Conservation (phyloP, 2,113 vertebrate species). For the Trochalopteron elliotii region DNA sequence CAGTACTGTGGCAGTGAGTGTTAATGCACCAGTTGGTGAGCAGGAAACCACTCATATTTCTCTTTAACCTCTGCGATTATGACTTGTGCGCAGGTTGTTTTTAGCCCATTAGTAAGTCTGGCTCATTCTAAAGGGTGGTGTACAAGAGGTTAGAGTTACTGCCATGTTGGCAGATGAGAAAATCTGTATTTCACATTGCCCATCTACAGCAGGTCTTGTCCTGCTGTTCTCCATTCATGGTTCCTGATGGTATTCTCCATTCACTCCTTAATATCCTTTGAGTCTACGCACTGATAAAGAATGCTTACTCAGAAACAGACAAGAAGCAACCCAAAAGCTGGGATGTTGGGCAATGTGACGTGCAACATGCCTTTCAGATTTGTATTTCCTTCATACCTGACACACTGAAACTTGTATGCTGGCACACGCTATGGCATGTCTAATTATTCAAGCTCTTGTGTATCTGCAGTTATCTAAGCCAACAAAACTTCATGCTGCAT, state of each 20-base stretch:
- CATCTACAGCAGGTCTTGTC: not conserved
- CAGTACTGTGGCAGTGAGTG: accelerated
- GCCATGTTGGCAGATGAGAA: not conserved
- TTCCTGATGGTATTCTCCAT: not conserved
- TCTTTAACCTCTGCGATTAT: not conserved
- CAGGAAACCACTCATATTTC: not conserved
- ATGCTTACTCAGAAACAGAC: not conserved
- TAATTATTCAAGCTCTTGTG: not conserved
- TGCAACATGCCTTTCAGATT: not conserved
- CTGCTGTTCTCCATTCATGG: not conserved
- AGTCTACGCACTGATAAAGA: not conserved
- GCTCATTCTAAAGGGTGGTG: not conserved
- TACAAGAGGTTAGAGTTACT: not conserved
- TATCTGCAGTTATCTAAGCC: not conserved
- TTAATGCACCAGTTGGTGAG: not conserved
- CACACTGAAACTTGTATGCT: not conserved
- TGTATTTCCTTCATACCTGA: constrained; percentile 21
- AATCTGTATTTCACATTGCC: not conserved
- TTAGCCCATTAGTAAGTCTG: not conserved
- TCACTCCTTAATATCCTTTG: not conserved
- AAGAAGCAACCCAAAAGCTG: not conserved
- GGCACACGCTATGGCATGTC: not conserved
- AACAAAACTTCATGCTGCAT: not conserved
- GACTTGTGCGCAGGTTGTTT: not conserved
- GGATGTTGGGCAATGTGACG: not conserved